A percentile compares a stretch with the other conserved stretches of the same genome.
These are phyloP conservation scores for Atherix ibis DNA, from an alignment of 2,888 invertebrate genomes.

Conservation along the genomic window DNA sequence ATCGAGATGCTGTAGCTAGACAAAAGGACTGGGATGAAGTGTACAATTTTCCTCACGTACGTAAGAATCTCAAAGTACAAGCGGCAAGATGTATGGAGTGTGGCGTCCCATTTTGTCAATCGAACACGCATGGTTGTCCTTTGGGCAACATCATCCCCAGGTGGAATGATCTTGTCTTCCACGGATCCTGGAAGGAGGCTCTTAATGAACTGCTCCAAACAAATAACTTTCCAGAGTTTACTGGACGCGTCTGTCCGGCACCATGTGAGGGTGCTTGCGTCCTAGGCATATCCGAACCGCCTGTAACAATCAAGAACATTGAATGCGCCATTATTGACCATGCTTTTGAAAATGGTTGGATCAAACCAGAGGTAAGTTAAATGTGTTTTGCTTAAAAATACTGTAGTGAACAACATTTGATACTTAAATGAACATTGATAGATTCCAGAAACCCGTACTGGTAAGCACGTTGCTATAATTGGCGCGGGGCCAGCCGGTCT, in stretches of 20 bases:
- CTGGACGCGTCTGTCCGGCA: conserved; percentile 87
- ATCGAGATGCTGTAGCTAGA: conserved; percentile 72
- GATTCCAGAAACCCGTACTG: conserved; percentile 57
- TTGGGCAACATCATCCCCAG: conserved; percentile 97
- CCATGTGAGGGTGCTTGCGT: conserved; percentile 99
- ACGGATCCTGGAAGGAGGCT: conserved; percentile 88
- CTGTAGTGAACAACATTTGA: too few relatives aligned
- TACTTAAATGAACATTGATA: too few relatives aligned
- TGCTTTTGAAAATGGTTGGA: conserved; percentile 94
- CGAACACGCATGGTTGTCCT: conserved; percentile 83
- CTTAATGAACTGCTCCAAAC: conserved; percentile 86
- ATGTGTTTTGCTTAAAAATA: background rate
- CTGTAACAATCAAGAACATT: conserved; percentile 98
- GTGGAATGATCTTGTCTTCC: conserved; percentile 96
- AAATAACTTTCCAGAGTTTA: conserved; percentile 98
- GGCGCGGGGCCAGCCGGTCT: conserved; percentile 91
- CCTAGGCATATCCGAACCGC: conserved; percentile 83
- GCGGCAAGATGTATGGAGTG: conserved; percentile 98
- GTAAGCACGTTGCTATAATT: conserved; percentile 72
- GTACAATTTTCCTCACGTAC: conserved; percentile 71
- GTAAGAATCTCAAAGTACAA: conserved; percentile 76
- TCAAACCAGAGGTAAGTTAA: conserved; percentile 49
- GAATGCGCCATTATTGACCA: conserved; percentile 98
- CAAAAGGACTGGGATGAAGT: conserved; percentile 95
- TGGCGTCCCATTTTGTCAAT: conserved; percentile 97